Conservation (phyloP, 2,888 invertebrate genomes). For the Lysandra coridon region DNA sequence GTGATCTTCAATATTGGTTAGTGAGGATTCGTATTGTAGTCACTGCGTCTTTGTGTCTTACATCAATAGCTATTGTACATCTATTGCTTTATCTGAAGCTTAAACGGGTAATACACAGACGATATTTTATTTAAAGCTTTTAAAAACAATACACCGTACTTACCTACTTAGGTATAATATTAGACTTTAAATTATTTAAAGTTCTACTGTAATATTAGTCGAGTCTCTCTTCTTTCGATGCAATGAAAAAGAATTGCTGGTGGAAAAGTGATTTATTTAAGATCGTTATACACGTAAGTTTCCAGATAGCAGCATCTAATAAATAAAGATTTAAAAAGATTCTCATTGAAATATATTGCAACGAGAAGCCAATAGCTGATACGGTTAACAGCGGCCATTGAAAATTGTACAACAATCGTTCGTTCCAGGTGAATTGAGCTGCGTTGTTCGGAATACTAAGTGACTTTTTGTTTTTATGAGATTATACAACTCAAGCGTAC, state of each 20-base stretch:
- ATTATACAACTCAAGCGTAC: slow-evolving; percentile 7
- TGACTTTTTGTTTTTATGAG: slow-evolving; percentile 13
- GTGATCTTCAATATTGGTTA: slow-evolving; percentile 16
- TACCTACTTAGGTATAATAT: no score
- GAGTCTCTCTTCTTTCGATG: no score
- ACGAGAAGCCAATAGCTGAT: not conserved
- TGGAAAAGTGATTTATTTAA: no score
- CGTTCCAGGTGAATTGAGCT: slow-evolving; percentile 15
- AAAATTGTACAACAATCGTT: slow-evolving; percentile 28
- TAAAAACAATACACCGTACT: not conserved
- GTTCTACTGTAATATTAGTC: no score
- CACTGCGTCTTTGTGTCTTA: not conserved
- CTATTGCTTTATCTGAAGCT: not conserved
- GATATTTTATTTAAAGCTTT: not conserved
- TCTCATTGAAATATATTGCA: not conserved
- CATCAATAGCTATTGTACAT: slow-evolving; percentile 17
- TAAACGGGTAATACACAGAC: not conserved
- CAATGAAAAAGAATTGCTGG: no score
- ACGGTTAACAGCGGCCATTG: slow-evolving; percentile 10
- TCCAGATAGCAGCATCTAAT: not conserved
- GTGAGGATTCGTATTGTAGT: slow-evolving; percentile 25
- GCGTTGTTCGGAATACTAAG: slow-evolving; percentile 22
- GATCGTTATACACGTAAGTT: not conserved
- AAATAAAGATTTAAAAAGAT: slow-evolving; percentile 1
- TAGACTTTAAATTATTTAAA: no score